Evolutionary conservation across 2,113 vertebrate species (phyloP), one percentile per base, ranked within the genome.

Genomic region (Microtus richardsoni): DNA sequence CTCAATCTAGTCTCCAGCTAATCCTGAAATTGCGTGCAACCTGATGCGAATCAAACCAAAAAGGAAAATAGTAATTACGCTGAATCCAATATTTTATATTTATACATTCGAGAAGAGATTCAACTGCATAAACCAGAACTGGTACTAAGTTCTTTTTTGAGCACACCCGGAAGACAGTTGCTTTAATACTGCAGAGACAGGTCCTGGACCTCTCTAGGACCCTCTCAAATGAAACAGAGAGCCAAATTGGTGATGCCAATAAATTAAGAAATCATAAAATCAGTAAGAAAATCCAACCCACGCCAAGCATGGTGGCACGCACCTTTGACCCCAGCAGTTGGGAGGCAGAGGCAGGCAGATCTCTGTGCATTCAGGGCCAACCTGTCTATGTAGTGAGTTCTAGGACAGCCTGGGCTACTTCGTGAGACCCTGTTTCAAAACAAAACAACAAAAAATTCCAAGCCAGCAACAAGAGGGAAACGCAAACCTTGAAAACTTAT

Each of bases 11-110:
- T 96, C 90, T 94, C 77, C 77, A 89, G 88, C 62, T 96, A 97
- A 94, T 96, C 90, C 94, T 39, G n/a, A 96, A 97, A 96, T 94
- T 96, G 88, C 71, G 90, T 79, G 79, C 88, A 96, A 88, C 84
- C 52, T 44, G 58, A 77, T 26, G 52, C 78, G 70, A 97, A 93
- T 94, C 87, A 90, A 96, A 97, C 89, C 91, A 96, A 91, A 95
- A 93, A 94, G n/a, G 83, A 97, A 97, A 97, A 97, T 3, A 97
- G 74, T 96, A 95, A 96, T 97, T 97, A 97, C 24, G 58, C 71
- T 52, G 85, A 97, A 94, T 96, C 94, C 94, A 96, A 93, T 78
- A 97, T 97, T 82, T 97, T 93, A 54, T 86, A 95, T 95, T 85
- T 97, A 39, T 87, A 84, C 83, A 89, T 83, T 96, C 80, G 87